Conservation (phyloP, 2,113 vertebrate species). For the Saguinus imperator region DNA sequence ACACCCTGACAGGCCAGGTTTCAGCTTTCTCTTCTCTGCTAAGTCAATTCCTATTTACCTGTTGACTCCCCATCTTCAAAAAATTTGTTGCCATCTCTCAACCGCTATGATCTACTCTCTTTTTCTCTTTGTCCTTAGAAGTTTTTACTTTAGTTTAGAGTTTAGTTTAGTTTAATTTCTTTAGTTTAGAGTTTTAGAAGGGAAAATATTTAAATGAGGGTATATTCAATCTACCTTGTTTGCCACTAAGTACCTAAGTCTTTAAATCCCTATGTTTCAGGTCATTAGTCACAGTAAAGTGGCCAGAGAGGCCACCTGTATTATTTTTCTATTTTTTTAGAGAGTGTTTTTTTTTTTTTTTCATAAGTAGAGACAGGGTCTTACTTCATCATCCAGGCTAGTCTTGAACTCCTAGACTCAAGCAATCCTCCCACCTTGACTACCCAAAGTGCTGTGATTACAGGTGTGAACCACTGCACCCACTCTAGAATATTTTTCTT, state of each 20-base stretch:
- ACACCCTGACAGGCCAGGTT: not conserved
- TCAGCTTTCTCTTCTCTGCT: not conserved
- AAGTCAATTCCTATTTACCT: not conserved
- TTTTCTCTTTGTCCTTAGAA: not conserved
- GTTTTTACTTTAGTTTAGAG: not conserved
- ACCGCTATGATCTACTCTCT: not conserved
- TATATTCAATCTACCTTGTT: not conserved
- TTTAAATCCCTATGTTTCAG: not conserved
- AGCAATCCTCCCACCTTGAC: no score
- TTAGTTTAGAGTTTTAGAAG: not conserved
- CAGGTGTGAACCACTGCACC: no score
- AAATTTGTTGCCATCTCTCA: not conserved
- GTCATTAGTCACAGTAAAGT: not conserved
- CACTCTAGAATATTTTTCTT: not conserved
- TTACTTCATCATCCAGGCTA: no score
- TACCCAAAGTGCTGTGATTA: no score
- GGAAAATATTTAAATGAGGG: not conserved
- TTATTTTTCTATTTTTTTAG: not conserved
- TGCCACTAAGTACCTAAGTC: not conserved
- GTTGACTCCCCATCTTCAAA: not conserved
- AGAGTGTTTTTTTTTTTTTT: no score
- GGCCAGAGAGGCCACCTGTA: not conserved
- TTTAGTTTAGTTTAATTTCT: not conserved
- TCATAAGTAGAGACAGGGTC: no score
- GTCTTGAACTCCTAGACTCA: no score